These are phyloP conservation scores for Axis porcinus DNA, from an alignment of 2,113 vertebrate genomes.

Conservation along the genomic window DNA sequence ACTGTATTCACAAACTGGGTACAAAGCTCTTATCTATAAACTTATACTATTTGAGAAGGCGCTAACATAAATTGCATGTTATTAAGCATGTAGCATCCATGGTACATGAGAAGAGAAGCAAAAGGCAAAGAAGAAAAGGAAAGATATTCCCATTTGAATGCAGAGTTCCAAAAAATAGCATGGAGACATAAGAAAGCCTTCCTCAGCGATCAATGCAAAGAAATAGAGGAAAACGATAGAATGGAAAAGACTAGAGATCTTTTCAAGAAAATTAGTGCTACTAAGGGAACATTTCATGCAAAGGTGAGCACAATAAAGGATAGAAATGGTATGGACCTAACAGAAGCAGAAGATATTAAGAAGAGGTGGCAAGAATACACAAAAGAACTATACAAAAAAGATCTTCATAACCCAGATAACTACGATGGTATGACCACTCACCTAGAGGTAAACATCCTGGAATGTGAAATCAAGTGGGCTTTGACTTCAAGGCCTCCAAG, in stretches of 20 bases:
- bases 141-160: neutral
- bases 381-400: neutral
- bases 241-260: neutral
- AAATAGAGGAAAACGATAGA: neutral
- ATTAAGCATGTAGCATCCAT: neutral
- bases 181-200: neutral
- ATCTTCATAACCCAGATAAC: neutral
- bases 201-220: neutral
- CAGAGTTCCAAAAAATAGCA: neutral
- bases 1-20: neutral
- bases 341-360: neutral
- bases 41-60: neutral
- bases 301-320: neutral
- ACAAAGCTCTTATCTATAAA: neutral
- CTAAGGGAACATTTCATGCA: neutral
- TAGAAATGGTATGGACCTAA: neutral
- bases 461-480: neutral
- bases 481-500: neutral
- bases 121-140: neutral
- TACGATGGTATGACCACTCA: fast-evolving
- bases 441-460: neutral
- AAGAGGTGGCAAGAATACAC: neutral
- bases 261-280: neutral
- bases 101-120: neutral
- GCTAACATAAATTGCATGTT: neutral